Percentiles rank a stretch among this genome's conserved stretches.
Evolutionary conservation across 2,113 vertebrate species (phyloP).

Genomic region (Laticauda laticaudata): DNA sequence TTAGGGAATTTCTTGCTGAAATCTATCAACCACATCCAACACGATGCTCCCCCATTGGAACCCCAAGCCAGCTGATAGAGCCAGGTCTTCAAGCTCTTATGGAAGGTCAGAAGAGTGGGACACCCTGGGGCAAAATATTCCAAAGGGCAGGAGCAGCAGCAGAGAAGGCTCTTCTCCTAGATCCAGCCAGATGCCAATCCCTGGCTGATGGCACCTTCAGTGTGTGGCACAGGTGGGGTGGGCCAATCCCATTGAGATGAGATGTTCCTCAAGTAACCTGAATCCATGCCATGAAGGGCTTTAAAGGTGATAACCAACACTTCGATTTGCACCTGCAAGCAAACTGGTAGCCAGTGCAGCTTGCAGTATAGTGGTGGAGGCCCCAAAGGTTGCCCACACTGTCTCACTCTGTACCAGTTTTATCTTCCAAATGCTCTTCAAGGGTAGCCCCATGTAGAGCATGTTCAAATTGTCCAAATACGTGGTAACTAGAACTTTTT

Average conservation of each 20-base stretch:
- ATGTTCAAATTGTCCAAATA: not conserved
- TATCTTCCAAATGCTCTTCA: not conserved
- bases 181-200: not conserved
- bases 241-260: not conserved
- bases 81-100: not conserved
- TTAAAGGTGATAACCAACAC: not conserved
- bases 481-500: too few species aligned
- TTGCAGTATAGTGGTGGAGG: not conserved
- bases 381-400: not conserved
- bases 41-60: not conserved
- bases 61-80: not conserved
- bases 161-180: not conserved
- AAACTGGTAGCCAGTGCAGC: not conserved
- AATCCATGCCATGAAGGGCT: not conserved
- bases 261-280: not conserved
- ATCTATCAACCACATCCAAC: not conserved
- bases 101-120: not conserved
- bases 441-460: not conserved
- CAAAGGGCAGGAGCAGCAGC: not conserved
- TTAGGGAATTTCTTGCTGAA: not conserved
- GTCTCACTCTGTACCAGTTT: not conserved
- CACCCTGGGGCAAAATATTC: not conserved
- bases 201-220: not conserved
- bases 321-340: not conserved
- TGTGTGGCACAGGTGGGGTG: not conserved